A percentile compares a stretch with the other conserved stretches of the same genome.
These are phyloP conservation scores for Microctonus hyperodae DNA, from an alignment of 2,888 invertebrate species.

Conservation along the genomic window DNA sequence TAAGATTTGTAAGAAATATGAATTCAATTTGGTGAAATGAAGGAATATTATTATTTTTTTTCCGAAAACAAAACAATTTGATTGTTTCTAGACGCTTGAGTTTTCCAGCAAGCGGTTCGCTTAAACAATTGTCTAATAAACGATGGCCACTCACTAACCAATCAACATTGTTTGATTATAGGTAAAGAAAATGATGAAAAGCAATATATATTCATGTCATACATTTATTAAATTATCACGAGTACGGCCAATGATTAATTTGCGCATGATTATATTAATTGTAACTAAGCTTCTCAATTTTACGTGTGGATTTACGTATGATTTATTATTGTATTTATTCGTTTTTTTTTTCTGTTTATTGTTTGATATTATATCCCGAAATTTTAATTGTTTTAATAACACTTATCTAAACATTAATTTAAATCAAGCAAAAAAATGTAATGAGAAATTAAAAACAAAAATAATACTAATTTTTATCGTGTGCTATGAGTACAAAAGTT, in stretches of 20 bases:
- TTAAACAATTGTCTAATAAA: constrained; percentile 61
- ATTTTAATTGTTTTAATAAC: too few relatives aligned
- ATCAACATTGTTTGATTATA: constrained; percentile 62
- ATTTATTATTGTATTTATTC: too few relatives aligned
- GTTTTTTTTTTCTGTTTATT: too few relatives aligned
- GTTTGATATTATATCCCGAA: too few relatives aligned
- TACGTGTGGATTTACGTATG: constrained; percentile 26
- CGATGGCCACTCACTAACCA: constrained; percentile 62
- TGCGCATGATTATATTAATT: constrained; percentile 21
- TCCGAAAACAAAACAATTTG: background rate
- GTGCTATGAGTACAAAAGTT: too few relatives aligned
- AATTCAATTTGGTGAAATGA: background rate
- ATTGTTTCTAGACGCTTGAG: constrained; percentile 62
- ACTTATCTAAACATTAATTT: too few relatives aligned
- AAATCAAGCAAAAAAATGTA: too few relatives aligned
- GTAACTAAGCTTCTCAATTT: background rate
- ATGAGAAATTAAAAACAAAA: too few relatives aligned
- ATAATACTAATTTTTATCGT: too few relatives aligned
- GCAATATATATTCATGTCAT: constrained; percentile 5
- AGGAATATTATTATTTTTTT: background rate
- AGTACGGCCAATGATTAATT: background rate
- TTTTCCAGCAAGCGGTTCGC: constrained; percentile 61
- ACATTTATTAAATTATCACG: background rate
- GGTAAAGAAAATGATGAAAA: constrained; percentile 48
- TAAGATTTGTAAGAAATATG: background rate